These are phyloP conservation scores for Melipona bicolor DNA, from an alignment of 2,888 invertebrate genomes.

Conservation along the genomic window DNA sequence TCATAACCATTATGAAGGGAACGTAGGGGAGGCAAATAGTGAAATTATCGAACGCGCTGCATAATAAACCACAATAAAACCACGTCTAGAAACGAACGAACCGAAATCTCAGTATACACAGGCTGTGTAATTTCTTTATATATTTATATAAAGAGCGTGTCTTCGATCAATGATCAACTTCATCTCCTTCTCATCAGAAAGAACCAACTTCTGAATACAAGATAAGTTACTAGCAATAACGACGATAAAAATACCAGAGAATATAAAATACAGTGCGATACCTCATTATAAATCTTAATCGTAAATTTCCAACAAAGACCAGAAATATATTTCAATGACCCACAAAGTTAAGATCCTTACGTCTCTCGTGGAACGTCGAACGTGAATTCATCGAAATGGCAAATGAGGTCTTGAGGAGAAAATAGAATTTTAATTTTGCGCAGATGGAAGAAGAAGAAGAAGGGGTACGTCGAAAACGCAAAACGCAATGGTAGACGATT, in stretches of 20 bases:
- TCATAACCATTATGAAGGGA: background rate
- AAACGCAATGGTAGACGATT: constrained; percentile 41
- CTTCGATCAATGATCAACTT: background rate
- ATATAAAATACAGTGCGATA: background rate
- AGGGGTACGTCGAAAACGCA: background rate
- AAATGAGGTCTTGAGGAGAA: background rate
- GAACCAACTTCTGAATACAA: background rate
- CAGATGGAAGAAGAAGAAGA: background rate
- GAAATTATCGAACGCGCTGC: no score
- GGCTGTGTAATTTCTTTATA: background rate
- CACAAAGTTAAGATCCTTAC: background rate
- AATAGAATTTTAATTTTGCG: constrained; percentile 34
- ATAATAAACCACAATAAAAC: no score
- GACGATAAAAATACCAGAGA: background rate
- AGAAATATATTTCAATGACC: background rate
- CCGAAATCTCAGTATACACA: background rate
- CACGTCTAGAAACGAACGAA: no score
- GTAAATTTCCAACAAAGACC: background rate
- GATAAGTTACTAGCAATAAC: background rate
- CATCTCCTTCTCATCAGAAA: background rate
- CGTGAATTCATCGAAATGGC: background rate
- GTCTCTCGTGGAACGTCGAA: background rate
- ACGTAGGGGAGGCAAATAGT: background rate
- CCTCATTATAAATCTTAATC: background rate
- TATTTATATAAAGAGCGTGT: background rate